Evolutionary conservation across 37 sponge, comb jelly and placozoan genomes (phyloP).

Genomic region (Halisarca cf. caerulea): DNA sequence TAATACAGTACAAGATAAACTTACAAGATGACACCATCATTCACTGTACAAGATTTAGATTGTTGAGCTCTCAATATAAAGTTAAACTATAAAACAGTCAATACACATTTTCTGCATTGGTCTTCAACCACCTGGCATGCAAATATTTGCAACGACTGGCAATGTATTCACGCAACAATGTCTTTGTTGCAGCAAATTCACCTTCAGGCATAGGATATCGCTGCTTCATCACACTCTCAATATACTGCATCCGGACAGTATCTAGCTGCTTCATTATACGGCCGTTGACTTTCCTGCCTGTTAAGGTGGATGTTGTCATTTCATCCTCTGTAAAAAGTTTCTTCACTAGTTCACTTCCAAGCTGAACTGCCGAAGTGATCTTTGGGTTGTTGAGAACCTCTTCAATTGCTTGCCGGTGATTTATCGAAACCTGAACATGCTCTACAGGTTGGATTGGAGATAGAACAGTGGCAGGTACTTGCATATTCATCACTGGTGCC

Average conservation of each 20-base stretch:
- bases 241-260: neutral
- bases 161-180: neutral
- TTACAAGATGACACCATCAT: no score
- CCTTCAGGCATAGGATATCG: neutral
- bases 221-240: neutral
- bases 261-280: neutral
- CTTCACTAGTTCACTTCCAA: neutral
- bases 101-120: no score
- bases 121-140: neutral
- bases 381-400: neutral
- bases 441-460: no score
- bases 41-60: no score
- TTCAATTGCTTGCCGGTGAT: no score
- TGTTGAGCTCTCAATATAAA: no score
- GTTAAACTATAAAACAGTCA: no score
- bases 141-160: slow-evolving; percentile 2
- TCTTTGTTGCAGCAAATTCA: neutral
- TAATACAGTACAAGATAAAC: no score
- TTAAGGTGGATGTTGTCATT: neutral
- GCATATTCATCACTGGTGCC: no score
- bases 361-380: neutral
- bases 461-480: no score
- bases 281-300: slow-evolving; percentile 1
- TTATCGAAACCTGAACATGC: no score
- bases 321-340: neutral